Percentiles rank a stretch among this genome's conserved stretches.
These are phyloP conservation scores for Promerops cafer DNA, from an alignment of 2,113 vertebrate genomes.

Conservation along the genomic window DNA sequence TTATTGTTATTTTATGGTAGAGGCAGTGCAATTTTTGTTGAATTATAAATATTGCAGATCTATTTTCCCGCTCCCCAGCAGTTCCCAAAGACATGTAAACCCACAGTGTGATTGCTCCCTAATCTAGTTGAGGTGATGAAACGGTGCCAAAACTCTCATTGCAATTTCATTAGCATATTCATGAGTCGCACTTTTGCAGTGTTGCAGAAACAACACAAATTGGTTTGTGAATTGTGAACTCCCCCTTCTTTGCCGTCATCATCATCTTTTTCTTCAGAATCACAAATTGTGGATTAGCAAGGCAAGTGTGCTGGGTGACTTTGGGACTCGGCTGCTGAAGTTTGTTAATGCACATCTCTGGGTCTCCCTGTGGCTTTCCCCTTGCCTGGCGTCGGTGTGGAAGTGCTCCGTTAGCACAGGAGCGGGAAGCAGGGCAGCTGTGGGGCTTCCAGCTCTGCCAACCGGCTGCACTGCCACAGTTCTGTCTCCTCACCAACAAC, in stretches of 20 bases:
- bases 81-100: constrained; percentile 64
- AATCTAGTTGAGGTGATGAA: constrained; percentile 73
- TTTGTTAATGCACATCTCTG: neutral
- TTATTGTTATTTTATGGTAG: constrained; percentile 39
- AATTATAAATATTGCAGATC: constrained; percentile 62
- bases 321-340: neutral
- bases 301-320: constrained; percentile 32
- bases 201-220: constrained; percentile 83
- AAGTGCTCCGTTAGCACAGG: rapidly evolving
- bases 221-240: constrained; percentile 78
- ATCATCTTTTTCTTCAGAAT: constrained; percentile 37
- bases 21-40: constrained; percentile 51
- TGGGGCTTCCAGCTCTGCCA: neutral
- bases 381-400: neutral
- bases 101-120: constrained; percentile 63
- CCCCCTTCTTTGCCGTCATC: constrained; percentile 48
- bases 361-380: neutral
- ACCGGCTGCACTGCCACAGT: neutral
- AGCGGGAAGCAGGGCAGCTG: rapidly evolving
- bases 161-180: constrained; percentile 80
- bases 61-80: neutral
- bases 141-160: constrained; percentile 74
- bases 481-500: neutral
- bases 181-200: constrained; percentile 78
- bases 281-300: constrained; percentile 50